These are phyloP conservation scores for Lutjanus argentimaculatus DNA, from an alignment of 2,797 vertebrate species.

Conservation along the genomic window DNA sequence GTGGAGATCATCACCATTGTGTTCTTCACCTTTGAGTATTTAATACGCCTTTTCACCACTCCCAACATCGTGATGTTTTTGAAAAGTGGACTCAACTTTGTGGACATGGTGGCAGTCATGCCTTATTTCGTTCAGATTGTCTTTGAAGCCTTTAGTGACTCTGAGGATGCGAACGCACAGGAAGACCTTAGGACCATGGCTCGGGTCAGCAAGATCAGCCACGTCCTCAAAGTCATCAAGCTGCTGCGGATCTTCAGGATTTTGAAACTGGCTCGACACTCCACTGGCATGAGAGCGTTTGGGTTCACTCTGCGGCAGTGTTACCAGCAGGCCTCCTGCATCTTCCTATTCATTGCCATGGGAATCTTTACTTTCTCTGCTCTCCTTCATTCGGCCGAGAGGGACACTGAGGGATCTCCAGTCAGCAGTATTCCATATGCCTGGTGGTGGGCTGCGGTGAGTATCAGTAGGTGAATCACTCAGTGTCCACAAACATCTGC, in stretches of 20 bases:
- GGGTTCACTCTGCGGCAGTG: conserved; percentile 92
- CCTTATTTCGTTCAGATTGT: conserved; percentile 90
- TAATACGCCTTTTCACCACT: conserved; percentile 86
- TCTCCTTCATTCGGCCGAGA: conserved; percentile 91
- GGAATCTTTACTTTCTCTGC: conserved; percentile 92
- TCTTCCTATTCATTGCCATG: conserved; percentile 91
- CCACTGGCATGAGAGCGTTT: conserved; percentile 90
- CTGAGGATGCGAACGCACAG: conserved; percentile 65
- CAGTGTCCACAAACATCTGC: not conserved
- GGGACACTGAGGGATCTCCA: conserved; percentile 86
- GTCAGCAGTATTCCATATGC: conserved; percentile 90
- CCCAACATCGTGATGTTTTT: conserved; percentile 84
- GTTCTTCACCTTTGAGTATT: conserved; percentile 90
- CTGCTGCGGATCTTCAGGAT: conserved; percentile 91
- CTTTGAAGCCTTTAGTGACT: conserved; percentile 77
- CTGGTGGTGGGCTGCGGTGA: conserved; percentile 94
- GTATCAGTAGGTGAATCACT: conserved; percentile 54
- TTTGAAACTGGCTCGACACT: conserved; percentile 91
- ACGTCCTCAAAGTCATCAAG: conserved; percentile 89
- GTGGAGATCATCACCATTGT: conserved; percentile 88
- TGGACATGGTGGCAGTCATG: conserved; percentile 90
- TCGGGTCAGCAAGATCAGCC: conserved; percentile 87
- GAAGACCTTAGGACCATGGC: conserved; percentile 86
- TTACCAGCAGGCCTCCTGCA: conserved; percentile 91
- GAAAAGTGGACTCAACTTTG: conserved; percentile 87